These are phyloP conservation scores for Muscicapa striata DNA, from an alignment of 2,797 vertebrate genomes.

Conservation along the genomic window DNA sequence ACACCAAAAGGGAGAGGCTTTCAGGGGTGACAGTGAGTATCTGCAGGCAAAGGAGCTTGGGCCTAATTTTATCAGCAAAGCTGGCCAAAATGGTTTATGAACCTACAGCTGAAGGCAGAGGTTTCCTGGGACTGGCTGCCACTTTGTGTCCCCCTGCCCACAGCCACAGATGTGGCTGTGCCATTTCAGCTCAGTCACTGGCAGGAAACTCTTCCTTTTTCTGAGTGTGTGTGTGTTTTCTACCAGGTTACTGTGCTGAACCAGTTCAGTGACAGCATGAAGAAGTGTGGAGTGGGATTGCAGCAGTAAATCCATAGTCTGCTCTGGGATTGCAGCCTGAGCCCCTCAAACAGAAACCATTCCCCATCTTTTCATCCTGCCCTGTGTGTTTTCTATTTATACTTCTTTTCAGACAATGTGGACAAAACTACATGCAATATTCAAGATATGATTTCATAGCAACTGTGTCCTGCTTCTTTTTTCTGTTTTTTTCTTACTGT, in stretches of 20 bases:
- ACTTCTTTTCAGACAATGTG: not conserved
- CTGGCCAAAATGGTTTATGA: not conserved
- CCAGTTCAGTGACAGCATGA: not conserved
- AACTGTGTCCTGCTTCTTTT: not conserved
- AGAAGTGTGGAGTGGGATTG: not conserved
- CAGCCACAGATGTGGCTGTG: fast-evolving
- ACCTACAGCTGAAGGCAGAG: not conserved
- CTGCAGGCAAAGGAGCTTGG: fast-evolving
- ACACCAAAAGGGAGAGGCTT: not conserved
- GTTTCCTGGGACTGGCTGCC: not conserved
- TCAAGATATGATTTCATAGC: not conserved
- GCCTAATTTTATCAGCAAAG: not conserved
- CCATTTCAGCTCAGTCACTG: not conserved
- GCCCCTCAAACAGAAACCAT: not conserved
- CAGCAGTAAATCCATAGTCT: not conserved
- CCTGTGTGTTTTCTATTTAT: not conserved
- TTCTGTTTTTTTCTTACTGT: not conserved
- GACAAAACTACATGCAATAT: not conserved
- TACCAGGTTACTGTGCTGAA: not conserved
- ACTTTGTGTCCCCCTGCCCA: not conserved
- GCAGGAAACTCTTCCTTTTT: not conserved
- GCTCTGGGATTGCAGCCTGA: not conserved
- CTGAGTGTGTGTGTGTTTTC: not conserved
- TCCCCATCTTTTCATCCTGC: not conserved
- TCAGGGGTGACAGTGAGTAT: not conserved